Evolutionary conservation across 2,888 invertebrate species (phyloP), one percentile per base, ranked within the genome.

Genomic region (Chrysina gloriosa): DNA sequence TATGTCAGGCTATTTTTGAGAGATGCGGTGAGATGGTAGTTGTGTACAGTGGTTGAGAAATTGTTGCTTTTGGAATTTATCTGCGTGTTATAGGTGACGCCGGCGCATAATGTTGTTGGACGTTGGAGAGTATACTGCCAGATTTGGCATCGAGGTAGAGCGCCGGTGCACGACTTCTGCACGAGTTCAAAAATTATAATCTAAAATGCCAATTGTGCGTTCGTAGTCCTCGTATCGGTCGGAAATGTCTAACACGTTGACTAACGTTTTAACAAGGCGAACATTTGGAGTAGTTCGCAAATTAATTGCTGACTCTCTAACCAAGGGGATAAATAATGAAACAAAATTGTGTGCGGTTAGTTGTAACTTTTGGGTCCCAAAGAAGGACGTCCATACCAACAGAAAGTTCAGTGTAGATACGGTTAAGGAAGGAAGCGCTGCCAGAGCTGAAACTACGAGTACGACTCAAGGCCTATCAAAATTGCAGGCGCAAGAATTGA

Each of bases 401-500:
- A 65, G 64, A 25, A 65, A 67, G 9, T 78, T 81, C 74, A 75
- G 77, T 70, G 71, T 77, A 29, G 76, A 74, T 72, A 69, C 73
- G 5, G 65, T 72, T 58, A 69, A 76, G 66, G 71, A 69, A 54
- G 83, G 83, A 34, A 81, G 79, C 72, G 83, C 79, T 4, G 83
- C 80, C 9, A 78, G 79, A 67, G 82, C 82, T 1, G 83, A 83
- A 74, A 82, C 82, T 23, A 82, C 83, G 5, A 80, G 81, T 68
- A 83, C 82, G 48, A 82, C 80, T 45, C 81, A 81, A 67, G 83
- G 82, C 29, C 75, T 84, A 48, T 81, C 90, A 31, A 91, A 91
- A 77, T 85, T 89, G 48, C 90, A 92, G 74, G 94, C 93, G 0
- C 88, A 90, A 74, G 92, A 93, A 77, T 84, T 94, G 52, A 88